Evolutionary conservation across 35 echinoderm and acorn worm species (phyloP), one percentile per base, ranked within the genome.

Genomic region (Ptychodera flava): DNA sequence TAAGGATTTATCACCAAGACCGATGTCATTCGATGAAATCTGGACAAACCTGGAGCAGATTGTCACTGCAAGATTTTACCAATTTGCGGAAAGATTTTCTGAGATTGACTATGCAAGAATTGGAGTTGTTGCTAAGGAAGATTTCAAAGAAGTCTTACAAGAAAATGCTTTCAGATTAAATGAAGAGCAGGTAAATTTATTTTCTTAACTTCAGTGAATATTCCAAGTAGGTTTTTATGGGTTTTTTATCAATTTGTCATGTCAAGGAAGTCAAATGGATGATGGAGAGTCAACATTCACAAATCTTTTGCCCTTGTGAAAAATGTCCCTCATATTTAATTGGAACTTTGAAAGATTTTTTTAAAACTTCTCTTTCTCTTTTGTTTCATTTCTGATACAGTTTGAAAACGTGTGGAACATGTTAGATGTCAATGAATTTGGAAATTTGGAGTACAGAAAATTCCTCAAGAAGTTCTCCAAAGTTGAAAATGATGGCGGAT

Each of bases 41-140:
- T 38, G 88, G 36, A 76, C 37, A 33, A 92, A 94, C 36, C 78
- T 99, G 37, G 52, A 79, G 82, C 33, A 90, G 81, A 29, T 80
- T 0, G 93, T 99, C 15, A 84, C 92, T 10, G 88, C 89, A 16
- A 84, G 90, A 31, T 80, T 83, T 35, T 79, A 86, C n/a, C 31
- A 86, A 22, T 99, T 99, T 78, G 82, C 88, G 16, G 96, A 99
- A 28, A 78, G 84, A 15, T 99, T 99, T 64, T 64, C 90, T 22
- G 88, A 88, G 1, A 33, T 99, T 27, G 96, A 99, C 86, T 99
- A 99, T 35, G 96, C 96, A 29, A 89, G 85, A 78, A 94, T 99
- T 15, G 96, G 96, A 0, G 96, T 94, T 6, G 83, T 99, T 30
- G 87, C 92, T 0, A 92, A 80, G 79, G 92, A 99, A 33, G 96